phyloP scores from a whole-genome alignment of 2,113 vertebrate species.

The Ornithorhynchus anatinus region DNA sequence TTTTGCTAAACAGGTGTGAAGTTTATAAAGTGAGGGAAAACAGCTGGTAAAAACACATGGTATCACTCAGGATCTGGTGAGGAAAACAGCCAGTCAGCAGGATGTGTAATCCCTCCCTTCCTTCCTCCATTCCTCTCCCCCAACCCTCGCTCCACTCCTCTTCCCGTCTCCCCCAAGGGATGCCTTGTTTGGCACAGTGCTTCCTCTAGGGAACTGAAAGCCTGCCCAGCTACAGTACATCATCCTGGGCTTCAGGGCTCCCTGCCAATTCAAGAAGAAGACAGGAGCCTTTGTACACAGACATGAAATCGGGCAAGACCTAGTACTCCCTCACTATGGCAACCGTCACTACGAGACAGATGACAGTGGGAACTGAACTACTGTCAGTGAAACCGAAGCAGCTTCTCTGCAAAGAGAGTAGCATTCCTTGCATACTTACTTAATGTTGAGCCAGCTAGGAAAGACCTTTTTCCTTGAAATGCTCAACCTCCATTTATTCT shows the following conservation, averaged over 20 bases:
- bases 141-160: too few relatives aligned
- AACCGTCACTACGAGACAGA: slow-evolving; percentile 60
- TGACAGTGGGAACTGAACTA: slow-evolving; percentile 63
- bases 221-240: slow-evolving; percentile 44
- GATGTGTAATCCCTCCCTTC: slow-evolving; percentile 30
- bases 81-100: slow-evolving; percentile 12
- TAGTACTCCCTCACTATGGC: slow-evolving; percentile 61
- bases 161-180: too few relatives aligned
- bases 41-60: slow-evolving; percentile 51
- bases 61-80: neutral
- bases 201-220: slow-evolving; percentile 10
- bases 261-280: slow-evolving; percentile 58
- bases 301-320: slow-evolving; percentile 47
- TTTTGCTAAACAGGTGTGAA: slow-evolving; percentile 48
- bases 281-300: slow-evolving; percentile 63
- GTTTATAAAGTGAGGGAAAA: slow-evolving; percentile 8
- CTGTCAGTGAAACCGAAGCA: slow-evolving; percentile 62
- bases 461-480: slow-evolving; percentile 39
- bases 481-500: slow-evolving; percentile 21
- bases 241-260: slow-evolving; percentile 36
- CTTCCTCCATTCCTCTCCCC: too few relatives aligned
- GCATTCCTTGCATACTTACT: slow-evolving; percentile 71
- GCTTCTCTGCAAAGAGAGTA: slow-evolving; percentile 56
- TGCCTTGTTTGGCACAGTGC: neutral
- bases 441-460: slow-evolving; percentile 27